A percentile compares a stretch with the other conserved stretches of the same genome.
Evolutionary conservation across 2,113 vertebrate genomes (phyloP).

Genomic region (Reinhardtius hippoglossoides): DNA sequence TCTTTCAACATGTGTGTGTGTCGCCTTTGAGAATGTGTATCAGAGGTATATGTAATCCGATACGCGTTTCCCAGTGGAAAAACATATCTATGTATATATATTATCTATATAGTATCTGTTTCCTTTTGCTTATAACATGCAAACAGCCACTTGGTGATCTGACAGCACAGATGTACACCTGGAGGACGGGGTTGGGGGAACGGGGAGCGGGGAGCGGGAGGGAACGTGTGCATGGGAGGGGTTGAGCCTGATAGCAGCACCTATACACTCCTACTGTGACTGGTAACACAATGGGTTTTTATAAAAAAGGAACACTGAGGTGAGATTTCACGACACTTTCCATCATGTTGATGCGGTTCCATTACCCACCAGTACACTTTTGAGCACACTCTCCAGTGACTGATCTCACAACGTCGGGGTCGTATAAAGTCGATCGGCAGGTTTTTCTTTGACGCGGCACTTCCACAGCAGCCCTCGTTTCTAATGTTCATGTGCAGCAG

Average conservation of each 20-base stretch:
- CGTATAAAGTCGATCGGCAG: constrained; percentile 8
- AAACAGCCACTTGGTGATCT: constrained; percentile 87
- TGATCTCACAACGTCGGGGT: constrained; percentile 13
- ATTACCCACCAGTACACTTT: constrained; percentile 6
- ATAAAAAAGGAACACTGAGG: constrained; percentile 55
- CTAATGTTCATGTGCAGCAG: background rate
- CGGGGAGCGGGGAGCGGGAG: constrained; percentile 29
- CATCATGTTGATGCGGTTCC: constrained; percentile 29
- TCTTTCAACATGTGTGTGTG: constrained; percentile 37
- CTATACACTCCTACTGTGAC: constrained; percentile 55
- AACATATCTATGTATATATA: constrained; percentile 82
- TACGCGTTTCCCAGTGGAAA: constrained; percentile 72
- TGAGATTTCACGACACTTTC: constrained; percentile 49
- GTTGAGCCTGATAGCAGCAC: constrained; percentile 57
- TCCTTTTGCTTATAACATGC: constrained; percentile 86
- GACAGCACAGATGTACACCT: constrained; percentile 84
- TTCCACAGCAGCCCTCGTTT: background rate
- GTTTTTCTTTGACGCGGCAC: background rate
- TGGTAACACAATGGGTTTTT: constrained; percentile 37
- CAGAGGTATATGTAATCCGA: constrained; percentile 71
- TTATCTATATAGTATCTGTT: constrained; percentile 84
- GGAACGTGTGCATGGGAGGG: constrained; percentile 49
- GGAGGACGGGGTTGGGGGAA: constrained; percentile 61
- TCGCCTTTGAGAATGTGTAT: constrained; percentile 68
- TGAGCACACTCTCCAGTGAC: background rate